These are phyloP conservation scores for Pogonocherus hispidulus DNA, from an alignment of 2,888 invertebrate genomes.

Conservation along the genomic window DNA sequence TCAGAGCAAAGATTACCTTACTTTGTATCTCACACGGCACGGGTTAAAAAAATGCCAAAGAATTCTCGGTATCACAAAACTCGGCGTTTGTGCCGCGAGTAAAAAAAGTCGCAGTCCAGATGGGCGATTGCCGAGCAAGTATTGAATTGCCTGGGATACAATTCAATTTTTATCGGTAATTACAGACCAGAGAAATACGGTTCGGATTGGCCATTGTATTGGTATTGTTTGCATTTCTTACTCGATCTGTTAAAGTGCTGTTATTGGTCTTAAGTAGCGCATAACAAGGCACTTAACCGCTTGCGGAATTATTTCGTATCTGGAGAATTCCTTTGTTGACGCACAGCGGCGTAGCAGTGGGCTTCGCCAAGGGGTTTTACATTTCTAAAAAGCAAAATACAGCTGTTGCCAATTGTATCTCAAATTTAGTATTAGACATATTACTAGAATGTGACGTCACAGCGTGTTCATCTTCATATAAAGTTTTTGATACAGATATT, in stretches of 20 bases:
- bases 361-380: background rate
- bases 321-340: conserved; percentile 39
- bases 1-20: too few relatives aligned
- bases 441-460: too few relatives aligned
- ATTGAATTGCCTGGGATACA: conserved; percentile 27
- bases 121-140: conserved; percentile 9
- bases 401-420: too few relatives aligned
- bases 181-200: conserved; percentile 44
- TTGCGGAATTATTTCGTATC: conserved; percentile 43
- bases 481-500: too few relatives aligned
- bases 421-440: too few relatives aligned
- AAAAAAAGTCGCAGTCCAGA: conserved; percentile 20
- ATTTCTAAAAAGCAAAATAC: background rate
- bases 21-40: too few relatives aligned
- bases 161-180: conserved; percentile 47
- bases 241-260: conserved; percentile 23
- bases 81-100: background rate
- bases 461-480: too few relatives aligned
- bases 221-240: conserved; percentile 49
- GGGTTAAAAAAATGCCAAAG: too few relatives aligned
- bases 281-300: conserved; percentile 46
- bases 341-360: background rate
- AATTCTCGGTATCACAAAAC: background rate
- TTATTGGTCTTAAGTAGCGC: conserved; percentile 32
- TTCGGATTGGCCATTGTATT: conserved; percentile 46